Evolutionary conservation across 2,888 invertebrate genomes (phyloP).

Genomic region (Nemoura dubitans): DNA sequence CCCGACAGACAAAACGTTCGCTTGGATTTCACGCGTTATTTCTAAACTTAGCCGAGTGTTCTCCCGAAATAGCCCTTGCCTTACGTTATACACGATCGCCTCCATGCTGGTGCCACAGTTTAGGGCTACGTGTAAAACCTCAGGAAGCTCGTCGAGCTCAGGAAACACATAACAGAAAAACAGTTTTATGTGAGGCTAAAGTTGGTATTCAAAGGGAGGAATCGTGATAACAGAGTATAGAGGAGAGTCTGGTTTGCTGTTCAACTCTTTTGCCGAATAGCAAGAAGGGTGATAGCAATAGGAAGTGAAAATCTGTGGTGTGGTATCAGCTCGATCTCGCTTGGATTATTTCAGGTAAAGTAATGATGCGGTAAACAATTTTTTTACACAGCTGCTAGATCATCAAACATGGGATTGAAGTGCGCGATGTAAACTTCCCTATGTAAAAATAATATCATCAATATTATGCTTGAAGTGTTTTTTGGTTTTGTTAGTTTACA

Average conservation of each 20-base stretch:
- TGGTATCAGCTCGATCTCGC: neutral
- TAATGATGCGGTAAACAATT: neutral
- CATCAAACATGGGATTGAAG: neutral
- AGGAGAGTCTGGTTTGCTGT: neutral
- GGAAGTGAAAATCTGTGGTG: neutral
- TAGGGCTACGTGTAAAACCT: neutral
- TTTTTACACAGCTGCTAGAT: no score
- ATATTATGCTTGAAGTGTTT: neutral
- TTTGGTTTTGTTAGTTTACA: neutral
- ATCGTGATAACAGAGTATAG: neutral
- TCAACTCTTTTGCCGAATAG: neutral
- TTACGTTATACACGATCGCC: neutral
- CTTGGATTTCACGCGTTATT: conserved; percentile 22
- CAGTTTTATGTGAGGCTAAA: neutral
- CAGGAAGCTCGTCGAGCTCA: neutral
- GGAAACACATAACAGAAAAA: neutral
- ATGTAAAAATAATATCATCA: neutral
- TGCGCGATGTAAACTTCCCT: neutral
- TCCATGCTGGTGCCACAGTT: neutral
- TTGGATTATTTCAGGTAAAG: neutral
- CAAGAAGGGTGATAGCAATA: neutral
- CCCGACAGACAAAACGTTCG: neutral
- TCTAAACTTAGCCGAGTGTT: conserved; percentile 22
- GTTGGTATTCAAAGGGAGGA: neutral
- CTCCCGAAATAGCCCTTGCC: conserved; percentile 33